A percentile compares a stretch with the other conserved stretches of the same genome.
phyloP scores from a whole-genome alignment of 2,797 vertebrate species.

The Parambassis ranga region DNA sequence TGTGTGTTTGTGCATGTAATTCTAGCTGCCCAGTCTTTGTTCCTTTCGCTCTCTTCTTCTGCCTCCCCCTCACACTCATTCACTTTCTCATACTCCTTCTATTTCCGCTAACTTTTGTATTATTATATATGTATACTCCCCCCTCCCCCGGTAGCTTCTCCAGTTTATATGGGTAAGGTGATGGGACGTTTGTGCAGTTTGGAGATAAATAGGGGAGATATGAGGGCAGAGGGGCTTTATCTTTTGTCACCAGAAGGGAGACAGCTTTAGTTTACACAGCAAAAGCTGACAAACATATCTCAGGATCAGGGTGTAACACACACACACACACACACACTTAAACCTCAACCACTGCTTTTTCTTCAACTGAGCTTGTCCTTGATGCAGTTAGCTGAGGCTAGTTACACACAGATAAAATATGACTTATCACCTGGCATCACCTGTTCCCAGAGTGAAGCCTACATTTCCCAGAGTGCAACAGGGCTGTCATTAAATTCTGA shows the following conservation, averaged over 20 bases:
- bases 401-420: slow-evolving; percentile 3
- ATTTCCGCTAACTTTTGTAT: background rate
- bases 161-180: background rate
- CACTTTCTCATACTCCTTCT: background rate
- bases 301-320: slow-evolving; percentile 55
- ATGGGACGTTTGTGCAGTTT: slow-evolving; percentile 30
- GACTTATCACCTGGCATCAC: slow-evolving; percentile 10
- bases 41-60: background rate
- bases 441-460: background rate
- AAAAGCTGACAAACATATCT: slow-evolving; percentile 65
- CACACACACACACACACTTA: slow-evolving; percentile 14
- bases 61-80: background rate
- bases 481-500: no score
- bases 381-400: slow-evolving; percentile 21
- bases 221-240: slow-evolving; percentile 52
- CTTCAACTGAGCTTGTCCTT: slow-evolving; percentile 26
- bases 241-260: slow-evolving; percentile 38
- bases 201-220: slow-evolving; percentile 52
- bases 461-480: background rate
- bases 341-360: background rate
- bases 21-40: background rate
- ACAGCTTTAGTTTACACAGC: slow-evolving; percentile 52
- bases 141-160: background rate
- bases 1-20: slow-evolving; percentile 14
- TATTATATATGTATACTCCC: background rate